These are phyloP conservation scores for Madoqua kirkii DNA, from an alignment of 2,113 vertebrate genomes.

Conservation along the genomic window DNA sequence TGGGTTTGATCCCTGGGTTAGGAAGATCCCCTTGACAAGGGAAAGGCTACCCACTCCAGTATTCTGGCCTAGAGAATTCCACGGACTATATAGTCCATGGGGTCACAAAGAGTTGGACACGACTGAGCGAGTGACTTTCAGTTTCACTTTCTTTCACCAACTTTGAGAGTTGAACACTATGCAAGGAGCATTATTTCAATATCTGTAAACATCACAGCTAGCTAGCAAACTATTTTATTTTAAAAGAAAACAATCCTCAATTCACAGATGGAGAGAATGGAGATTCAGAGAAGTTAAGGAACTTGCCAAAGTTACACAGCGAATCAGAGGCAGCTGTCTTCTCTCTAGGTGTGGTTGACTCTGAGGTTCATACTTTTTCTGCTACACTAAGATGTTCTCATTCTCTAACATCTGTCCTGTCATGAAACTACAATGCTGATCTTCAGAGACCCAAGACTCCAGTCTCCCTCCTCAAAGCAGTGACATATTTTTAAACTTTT, in stretches of 20 bases:
- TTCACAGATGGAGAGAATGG: background rate
- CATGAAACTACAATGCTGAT: background rate
- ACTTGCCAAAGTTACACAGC: background rate
- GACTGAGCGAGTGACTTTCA: background rate
- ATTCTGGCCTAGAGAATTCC: background rate
- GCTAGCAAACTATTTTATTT: background rate
- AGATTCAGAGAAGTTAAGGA: background rate
- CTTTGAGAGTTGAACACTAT: background rate
- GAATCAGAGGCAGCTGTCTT: background rate
- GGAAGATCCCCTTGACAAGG: background rate
- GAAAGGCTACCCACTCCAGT: background rate
- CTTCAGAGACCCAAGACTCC: background rate
- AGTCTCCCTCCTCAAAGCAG: background rate
- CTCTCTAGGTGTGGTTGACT: background rate
- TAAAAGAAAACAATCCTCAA: background rate
- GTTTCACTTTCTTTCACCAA: background rate
- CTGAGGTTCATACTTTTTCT: background rate
- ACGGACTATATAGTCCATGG: background rate
- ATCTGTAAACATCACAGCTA: background rate
- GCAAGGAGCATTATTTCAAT: background rate
- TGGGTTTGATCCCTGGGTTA: background rate
- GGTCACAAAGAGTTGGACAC: accelerated
- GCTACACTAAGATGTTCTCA: background rate
- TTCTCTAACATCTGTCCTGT: background rate
- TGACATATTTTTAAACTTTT: background rate